These are phyloP conservation scores for Corella eumyota DNA, from an alignment of 23 tunicate genomes.

Conservation along the genomic window DNA sequence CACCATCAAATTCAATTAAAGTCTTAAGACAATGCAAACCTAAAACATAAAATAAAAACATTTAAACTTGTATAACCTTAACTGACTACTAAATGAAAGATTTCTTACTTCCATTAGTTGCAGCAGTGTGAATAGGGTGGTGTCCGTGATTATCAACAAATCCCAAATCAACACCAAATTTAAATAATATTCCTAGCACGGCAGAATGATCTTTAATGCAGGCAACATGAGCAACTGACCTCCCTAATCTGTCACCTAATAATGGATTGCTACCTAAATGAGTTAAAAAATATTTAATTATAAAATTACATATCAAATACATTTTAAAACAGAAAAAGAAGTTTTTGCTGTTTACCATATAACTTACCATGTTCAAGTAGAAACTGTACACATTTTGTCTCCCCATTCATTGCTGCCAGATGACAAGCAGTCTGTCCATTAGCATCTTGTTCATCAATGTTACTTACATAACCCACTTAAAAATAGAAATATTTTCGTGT, in stretches of 20 bases:
- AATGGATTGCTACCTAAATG: slow-evolving; percentile 33
- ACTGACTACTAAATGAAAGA: no score
- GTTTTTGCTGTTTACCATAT: background rate
- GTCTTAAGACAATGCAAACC: slow-evolving; percentile 21
- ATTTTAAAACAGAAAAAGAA: no score
- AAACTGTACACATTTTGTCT: slow-evolving; percentile 22
- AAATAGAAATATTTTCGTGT: background rate
- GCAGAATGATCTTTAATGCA: slow-evolving; percentile 23
- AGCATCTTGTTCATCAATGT: slow-evolving; percentile 25
- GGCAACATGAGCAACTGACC: slow-evolving; percentile 26
- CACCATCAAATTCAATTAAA: slow-evolving; percentile 31
- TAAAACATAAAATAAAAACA: background rate
- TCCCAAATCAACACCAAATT: slow-evolving; percentile 30
- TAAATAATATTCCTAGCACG: slow-evolving; percentile 23
- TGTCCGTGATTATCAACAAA: slow-evolving; percentile 21
- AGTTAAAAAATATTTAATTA: no score
- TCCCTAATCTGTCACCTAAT: slow-evolving; percentile 39
- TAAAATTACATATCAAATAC: no score
- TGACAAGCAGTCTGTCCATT: slow-evolving; percentile 47
- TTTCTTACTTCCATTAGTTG: slow-evolving; percentile 32
- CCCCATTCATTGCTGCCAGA: slow-evolving; percentile 45
- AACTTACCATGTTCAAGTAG: slow-evolving; percentile 17
- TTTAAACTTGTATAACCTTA: no score
- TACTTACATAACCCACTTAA: slow-evolving; percentile 13
- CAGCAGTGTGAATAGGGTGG: slow-evolving; percentile 45